Percentiles rank a stretch among this genome's conserved stretches.
Evolutionary conservation across 2,888 invertebrate genomes (phyloP).

Genomic region (Amblyteles armatorius): DNA sequence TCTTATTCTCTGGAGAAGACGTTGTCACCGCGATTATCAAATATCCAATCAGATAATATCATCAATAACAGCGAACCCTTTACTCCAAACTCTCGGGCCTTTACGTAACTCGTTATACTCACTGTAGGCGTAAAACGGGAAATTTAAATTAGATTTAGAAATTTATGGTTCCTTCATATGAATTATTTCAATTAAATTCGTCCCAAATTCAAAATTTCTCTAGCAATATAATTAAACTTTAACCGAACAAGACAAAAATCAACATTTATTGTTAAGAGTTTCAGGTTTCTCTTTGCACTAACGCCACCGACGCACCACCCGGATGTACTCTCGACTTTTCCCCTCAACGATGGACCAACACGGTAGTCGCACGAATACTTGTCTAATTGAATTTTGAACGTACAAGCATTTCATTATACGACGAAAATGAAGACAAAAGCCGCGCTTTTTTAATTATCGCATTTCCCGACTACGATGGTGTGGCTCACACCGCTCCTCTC

Average conservation of each 20-base stretch:
- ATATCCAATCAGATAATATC: neutral
- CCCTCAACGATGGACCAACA: neutral
- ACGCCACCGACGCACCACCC: neutral
- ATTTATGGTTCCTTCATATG: too few species aligned
- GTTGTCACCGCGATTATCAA: neutral
- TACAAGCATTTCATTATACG: constrained; percentile 70
- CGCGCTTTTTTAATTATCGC: constrained; percentile 75
- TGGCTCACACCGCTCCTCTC: neutral
- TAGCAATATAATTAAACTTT: neutral
- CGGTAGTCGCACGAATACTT: constrained; percentile 42
- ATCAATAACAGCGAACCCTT: too few species aligned
- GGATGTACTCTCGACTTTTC: constrained; percentile 11
- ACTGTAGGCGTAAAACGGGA: neutral
- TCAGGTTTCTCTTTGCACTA: neutral
- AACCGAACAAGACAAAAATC: neutral
- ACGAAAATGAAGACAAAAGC: constrained; percentile 73
- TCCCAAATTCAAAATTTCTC: neutral
- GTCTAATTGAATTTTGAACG: constrained; percentile 75
- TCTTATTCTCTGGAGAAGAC: neutral
- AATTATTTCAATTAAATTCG: neutral
- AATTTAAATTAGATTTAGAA: neutral
- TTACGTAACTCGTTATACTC: neutral
- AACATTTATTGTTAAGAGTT: constrained; percentile 19
- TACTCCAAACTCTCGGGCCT: neutral
- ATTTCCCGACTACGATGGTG: constrained; percentile 61